Evolutionary conservation across 2,888 invertebrate genomes (phyloP), one percentile per base, ranked within the genome.

Genomic region (Nemapogon koenigi): DNA sequence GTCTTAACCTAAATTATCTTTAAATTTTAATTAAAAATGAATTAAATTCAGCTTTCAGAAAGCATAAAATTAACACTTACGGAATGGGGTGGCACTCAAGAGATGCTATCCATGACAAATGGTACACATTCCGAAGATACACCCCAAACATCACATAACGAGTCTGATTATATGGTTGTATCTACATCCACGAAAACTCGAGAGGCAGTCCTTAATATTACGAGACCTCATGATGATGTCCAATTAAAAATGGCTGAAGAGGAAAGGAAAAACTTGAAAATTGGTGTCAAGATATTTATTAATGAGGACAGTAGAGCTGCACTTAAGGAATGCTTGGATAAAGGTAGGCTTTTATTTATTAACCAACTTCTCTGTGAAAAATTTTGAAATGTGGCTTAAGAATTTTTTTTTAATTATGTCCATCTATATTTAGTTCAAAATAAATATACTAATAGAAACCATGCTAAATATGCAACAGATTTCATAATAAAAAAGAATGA

Each of bases 241-340:
- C 69, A 79, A 33, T 76, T 73, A 44, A 86, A 86, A 55, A 82
- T 88, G 59, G 81, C 81, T 1, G 87, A 86, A 48, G 85, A 89
- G 44, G 87, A 88, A 46, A 73, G 90, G 29, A 84, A 86, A 50
- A 88, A 91, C 50, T 73, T 92, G 22, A 91, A 92, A 70, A 88
- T 93, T 49, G 91, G 91, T 26, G 88, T 91, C 1, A 95, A 96
- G 72, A 82, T 95, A 48, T 94, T 94, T 61, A 76, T 94, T 10
- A 90, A 89, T 46, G 83, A 84, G 49, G 82, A 87, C 40, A 84
- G 88, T 45, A 79, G 83, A 27, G 71, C 81, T 1, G 82, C 83
- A 19, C 63, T 94, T 37, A 80, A 70, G 6, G 87, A 91, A 50
- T 91, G 92, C 16, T 72, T 94, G 43, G 83, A 88, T 39, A 85